phyloP scores from a whole-genome alignment of 2,888 invertebrate genomes.

The Drosophila falleni region DNA sequence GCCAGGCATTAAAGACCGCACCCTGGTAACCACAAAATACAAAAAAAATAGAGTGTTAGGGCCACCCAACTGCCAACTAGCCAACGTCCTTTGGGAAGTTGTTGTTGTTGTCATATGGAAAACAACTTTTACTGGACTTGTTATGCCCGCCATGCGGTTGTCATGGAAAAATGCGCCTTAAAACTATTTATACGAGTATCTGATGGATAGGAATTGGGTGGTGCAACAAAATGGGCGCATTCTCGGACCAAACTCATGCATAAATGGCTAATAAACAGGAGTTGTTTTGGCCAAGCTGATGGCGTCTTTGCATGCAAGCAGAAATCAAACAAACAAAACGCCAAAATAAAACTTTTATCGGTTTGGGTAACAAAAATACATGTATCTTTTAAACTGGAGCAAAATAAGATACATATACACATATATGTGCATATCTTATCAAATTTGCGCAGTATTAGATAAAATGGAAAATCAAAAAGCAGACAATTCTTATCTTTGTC shows the following conservation, averaged over 20 bases:
- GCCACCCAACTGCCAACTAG: conserved; percentile 34
- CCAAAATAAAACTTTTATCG: conserved; percentile 19
- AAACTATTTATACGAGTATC: conserved; percentile 20
- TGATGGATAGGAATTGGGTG: conserved; percentile 32
- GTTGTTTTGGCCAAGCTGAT: conserved; percentile 24
- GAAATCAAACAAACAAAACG: conserved; percentile 24
- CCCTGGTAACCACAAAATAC: conserved; percentile 50
- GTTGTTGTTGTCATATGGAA: conserved; percentile 53
- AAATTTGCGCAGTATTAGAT: conserved; percentile 52
- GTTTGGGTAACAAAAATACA: background rate
- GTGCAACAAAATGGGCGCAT: conserved; percentile 2
- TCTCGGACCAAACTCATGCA: conserved; percentile 40
- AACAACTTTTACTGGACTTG: conserved; percentile 62
- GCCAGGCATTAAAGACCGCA: conserved; percentile 71
- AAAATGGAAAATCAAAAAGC: conserved; percentile 33
- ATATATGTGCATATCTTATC: conserved; percentile 49
- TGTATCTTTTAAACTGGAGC: conserved; percentile 34
- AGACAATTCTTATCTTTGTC: conserved; percentile 34
- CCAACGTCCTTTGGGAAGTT: conserved; percentile 57
- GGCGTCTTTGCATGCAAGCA: conserved; percentile 42
- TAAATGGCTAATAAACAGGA: conserved; percentile 8
- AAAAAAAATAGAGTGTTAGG: background rate
- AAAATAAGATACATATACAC: conserved; percentile 1
- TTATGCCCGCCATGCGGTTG: conserved; percentile 50
- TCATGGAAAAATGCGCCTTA: conserved; percentile 40